Conservation (phyloP, 1,140 invertebrate species). For the Drosophila sechellia region DNA sequence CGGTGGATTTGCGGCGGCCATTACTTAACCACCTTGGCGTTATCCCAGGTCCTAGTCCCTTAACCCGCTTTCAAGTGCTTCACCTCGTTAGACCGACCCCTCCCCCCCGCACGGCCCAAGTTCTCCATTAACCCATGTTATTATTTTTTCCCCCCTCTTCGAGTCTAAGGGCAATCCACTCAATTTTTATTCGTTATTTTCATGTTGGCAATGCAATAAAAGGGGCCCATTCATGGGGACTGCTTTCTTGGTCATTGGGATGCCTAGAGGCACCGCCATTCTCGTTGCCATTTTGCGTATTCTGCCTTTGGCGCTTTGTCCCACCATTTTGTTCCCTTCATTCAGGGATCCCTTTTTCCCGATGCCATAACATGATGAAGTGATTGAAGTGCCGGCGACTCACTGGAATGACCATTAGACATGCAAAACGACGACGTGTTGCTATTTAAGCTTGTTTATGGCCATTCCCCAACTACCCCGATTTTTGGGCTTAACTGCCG, state of each 20-base stretch:
- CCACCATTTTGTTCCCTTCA: slow-evolving; percentile 1
- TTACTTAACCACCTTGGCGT: slow-evolving; percentile 11
- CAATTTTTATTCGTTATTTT: slow-evolving; percentile 77
- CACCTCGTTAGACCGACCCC: slow-evolving; percentile 8
- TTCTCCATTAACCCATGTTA: neutral
- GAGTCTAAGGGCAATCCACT: slow-evolving; percentile 59
- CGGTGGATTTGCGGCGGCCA: slow-evolving; percentile 29
- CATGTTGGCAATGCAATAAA: slow-evolving; percentile 60
- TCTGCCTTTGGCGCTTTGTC: neutral
- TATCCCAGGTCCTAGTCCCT: neutral
- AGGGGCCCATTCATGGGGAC: slow-evolving; percentile 25
- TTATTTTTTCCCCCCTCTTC: neutral
- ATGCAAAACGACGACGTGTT: slow-evolving; percentile 72
- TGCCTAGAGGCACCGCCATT: slow-evolving; percentile 17
- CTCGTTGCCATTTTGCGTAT: slow-evolving; percentile 22
- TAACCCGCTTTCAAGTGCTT: slow-evolving; percentile 1
- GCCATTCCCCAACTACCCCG: neutral
- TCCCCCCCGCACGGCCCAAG: neutral
- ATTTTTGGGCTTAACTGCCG: slow-evolving; percentile 5
- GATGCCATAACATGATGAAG: slow-evolving; percentile 68
- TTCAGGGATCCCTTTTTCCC: neutral
- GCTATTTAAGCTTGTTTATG: slow-evolving; percentile 59
- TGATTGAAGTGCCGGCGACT: slow-evolving; percentile 70
- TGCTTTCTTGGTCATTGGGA: slow-evolving; percentile 8
- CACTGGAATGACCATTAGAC: slow-evolving; percentile 63